These are phyloP conservation scores for Amia ocellicauda DNA, from an alignment of 2,113 vertebrate species.

Conservation along the genomic window DNA sequence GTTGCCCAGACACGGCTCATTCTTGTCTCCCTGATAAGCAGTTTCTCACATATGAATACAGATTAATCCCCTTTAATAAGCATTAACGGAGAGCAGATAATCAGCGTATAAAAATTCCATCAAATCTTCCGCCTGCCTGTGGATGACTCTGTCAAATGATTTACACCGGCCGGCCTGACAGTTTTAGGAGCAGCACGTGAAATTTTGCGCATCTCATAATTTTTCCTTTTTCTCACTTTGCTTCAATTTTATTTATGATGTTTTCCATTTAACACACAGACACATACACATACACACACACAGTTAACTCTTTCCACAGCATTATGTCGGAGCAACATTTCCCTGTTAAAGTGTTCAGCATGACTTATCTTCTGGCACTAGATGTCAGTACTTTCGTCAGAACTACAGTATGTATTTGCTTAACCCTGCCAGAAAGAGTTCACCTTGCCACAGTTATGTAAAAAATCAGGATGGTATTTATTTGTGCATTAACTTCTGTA, in stretches of 20 bases:
- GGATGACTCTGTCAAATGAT: slow-evolving; percentile 57
- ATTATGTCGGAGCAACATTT: not conserved
- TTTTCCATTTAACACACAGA: not conserved
- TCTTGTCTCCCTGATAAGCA: slow-evolving; percentile 72
- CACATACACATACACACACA: not conserved
- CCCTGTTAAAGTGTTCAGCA: too few relatives aligned
- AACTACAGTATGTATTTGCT: too few relatives aligned
- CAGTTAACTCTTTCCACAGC: not conserved
- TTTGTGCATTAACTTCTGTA: too few relatives aligned
- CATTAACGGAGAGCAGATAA: slow-evolving; percentile 72
- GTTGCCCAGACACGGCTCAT: slow-evolving; percentile 63
- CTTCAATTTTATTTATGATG: slow-evolving; percentile 37
- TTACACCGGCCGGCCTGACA: slow-evolving; percentile 54
- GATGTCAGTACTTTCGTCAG: too few relatives aligned
- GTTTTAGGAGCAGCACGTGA: slow-evolving; percentile 53
- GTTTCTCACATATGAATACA: slow-evolving; percentile 76
- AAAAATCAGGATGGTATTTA: too few relatives aligned
- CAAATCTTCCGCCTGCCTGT: slow-evolving; percentile 64
- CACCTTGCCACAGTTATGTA: too few relatives aligned
- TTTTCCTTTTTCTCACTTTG: slow-evolving; percentile 30
- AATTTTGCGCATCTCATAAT: slow-evolving; percentile 47
- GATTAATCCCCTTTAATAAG: slow-evolving; percentile 90
- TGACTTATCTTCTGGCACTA: too few relatives aligned
- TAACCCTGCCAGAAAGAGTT: too few relatives aligned
- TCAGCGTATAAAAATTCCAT: slow-evolving; percentile 80